Evolutionary conservation across 2,797 vertebrate genomes (phyloP).

Genomic region (Arctocebus calabarensis): DNA sequence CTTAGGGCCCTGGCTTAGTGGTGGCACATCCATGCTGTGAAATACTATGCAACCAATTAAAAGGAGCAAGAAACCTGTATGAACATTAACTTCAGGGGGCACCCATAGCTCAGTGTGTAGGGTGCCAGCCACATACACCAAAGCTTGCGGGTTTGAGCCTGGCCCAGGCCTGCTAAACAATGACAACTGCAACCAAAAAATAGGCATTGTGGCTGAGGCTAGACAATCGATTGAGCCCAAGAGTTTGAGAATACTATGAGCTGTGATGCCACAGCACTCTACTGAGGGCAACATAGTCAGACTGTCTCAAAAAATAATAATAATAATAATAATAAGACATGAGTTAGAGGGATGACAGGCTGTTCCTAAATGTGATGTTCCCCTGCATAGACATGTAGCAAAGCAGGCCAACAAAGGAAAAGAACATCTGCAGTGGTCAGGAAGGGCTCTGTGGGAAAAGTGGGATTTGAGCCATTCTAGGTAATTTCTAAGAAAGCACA

Average conservation of each 20-base stretch:
- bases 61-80: background rate
- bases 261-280: too few species aligned
- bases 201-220: too few species aligned
- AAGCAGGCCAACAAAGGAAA: background rate
- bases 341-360: background rate
- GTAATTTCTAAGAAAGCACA: background rate
- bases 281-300: too few species aligned
- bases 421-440: background rate
- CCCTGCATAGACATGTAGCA: background rate
- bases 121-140: too few species aligned
- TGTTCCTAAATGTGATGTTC: background rate
- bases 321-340: background rate
- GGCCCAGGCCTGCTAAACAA: too few species aligned
- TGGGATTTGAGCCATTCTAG: background rate
- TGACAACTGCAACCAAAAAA: too few species aligned
- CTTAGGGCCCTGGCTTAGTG: background rate
- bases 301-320: too few species aligned
- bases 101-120: too few species aligned
- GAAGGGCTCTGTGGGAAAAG: background rate
- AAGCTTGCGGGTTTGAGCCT: too few species aligned
- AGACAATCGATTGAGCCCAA: too few species aligned
- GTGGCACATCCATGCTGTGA: background rate
- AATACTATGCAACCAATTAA: conserved; percentile 1
- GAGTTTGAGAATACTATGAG: too few species aligned
- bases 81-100: background rate